These are phyloP conservation scores for Catocala fraxini DNA, from an alignment of 2,888 invertebrate species.

Conservation along the genomic window DNA sequence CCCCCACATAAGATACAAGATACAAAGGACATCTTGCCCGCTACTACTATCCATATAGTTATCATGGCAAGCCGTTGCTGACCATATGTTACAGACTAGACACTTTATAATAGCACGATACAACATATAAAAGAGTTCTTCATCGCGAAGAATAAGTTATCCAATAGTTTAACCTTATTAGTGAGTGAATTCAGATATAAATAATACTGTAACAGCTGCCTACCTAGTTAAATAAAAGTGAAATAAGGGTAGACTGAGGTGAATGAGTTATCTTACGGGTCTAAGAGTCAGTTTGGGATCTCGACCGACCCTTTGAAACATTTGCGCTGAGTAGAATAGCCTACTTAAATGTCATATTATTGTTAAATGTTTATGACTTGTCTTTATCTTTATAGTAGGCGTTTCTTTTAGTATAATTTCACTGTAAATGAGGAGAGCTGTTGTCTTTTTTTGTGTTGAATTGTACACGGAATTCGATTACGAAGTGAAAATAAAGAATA, in stretches of 20 bases:
- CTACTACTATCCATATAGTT: no score
- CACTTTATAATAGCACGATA: no score
- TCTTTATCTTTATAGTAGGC: slow-evolving; percentile 18
- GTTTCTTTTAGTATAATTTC: slow-evolving; percentile 21
- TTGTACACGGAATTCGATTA: no score
- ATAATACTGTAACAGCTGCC: slow-evolving; percentile 20
- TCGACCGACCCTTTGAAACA: slow-evolving; percentile 20
- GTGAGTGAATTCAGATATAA: slow-evolving; percentile 12
- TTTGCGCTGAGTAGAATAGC: slow-evolving; percentile 20
- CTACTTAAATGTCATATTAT: slow-evolving; percentile 25
- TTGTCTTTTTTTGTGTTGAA: not conserved
- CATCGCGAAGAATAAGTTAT: not conserved
- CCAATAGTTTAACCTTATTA: slow-evolving; percentile 12
- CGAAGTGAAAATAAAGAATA: no score
- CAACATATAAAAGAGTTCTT: not conserved
- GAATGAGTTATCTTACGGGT: slow-evolving; percentile 22
- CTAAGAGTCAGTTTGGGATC: slow-evolving; percentile 16
- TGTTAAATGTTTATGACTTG: slow-evolving; percentile 21
- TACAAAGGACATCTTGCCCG: no score
- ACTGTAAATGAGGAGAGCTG: slow-evolving; percentile 8
- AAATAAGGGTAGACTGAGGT: slow-evolving; percentile 17
- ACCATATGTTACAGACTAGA: no score
- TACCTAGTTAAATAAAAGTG: slow-evolving; percentile 20
- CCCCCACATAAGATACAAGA: no score
- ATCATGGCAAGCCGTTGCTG: no score